These are phyloP conservation scores for Synergus laeviventris DNA, from an alignment of 2,888 invertebrate species.

Conservation along the genomic window DNA sequence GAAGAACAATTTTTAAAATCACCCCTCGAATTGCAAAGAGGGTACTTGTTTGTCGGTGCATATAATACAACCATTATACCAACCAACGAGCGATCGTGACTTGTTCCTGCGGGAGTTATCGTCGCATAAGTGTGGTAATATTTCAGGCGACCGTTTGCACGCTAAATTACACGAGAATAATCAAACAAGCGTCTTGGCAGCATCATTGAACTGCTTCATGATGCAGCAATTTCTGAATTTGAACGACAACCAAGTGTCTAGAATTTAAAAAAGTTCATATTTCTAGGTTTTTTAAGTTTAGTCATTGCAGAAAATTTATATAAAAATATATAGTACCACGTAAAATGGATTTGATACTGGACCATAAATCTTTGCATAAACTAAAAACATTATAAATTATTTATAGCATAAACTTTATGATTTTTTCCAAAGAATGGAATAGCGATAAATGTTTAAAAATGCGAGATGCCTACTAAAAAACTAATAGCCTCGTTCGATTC, in stretches of 20 bases:
- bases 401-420: no score
- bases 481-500: no score
- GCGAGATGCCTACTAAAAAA: no score
- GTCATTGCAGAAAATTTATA: neutral
- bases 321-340: no score
- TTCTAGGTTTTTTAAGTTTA: neutral
- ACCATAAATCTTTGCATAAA: neutral
- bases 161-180: conserved; percentile 62
- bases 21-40: conserved; percentile 1
- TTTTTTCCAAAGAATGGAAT: no score
- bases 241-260: neutral
- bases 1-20: no score
- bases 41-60: conserved; percentile 26
- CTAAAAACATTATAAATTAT: no score
- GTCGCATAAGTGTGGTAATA: conserved; percentile 56
- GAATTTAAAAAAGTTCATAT: neutral
- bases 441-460: no score
- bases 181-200: conserved; percentile 54
- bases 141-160: conserved; percentile 60
- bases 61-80: conserved; percentile 35
- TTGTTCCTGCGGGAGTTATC: conserved; percentile 52
- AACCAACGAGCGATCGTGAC: conserved; percentile 41
- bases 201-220: conserved; percentile 42
- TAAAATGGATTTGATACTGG: neutral
- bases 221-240: neutral